Conservation (phyloP, 2,888 invertebrate genomes). For the Spisula solida region DNA sequence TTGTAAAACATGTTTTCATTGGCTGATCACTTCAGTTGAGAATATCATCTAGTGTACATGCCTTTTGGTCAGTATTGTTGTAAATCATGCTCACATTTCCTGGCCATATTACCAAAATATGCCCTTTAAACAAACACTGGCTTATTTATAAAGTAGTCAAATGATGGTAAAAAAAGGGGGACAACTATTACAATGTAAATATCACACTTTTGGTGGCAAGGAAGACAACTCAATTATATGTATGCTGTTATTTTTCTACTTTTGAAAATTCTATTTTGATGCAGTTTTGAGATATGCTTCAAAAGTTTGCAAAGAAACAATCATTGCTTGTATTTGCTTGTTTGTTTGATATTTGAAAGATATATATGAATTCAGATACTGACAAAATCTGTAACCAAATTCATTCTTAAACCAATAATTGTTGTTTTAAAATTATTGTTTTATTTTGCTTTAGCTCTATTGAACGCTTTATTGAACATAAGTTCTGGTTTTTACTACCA, state of each 20-base stretch:
- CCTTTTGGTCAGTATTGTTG: too few relatives aligned
- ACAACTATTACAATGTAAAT: background rate
- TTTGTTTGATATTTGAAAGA: background rate
- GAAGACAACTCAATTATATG: background rate
- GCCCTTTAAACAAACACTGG: background rate
- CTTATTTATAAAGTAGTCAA: background rate
- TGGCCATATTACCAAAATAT: background rate
- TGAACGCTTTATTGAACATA: background rate
- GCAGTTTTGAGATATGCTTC: background rate
- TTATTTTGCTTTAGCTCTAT: background rate
- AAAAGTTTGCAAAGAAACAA: background rate
- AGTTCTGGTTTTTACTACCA: background rate
- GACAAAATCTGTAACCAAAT: background rate
- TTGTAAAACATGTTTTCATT: too few relatives aligned
- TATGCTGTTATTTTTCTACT: too few relatives aligned
- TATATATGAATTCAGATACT: background rate
- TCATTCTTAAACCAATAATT: background rate
- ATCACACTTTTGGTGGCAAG: background rate
- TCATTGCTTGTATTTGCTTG: slow-evolving; percentile 17
- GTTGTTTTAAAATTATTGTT: background rate
- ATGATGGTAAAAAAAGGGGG: background rate
- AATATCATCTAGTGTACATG: too few relatives aligned
- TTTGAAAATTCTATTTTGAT: background rate
- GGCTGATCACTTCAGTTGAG: too few relatives aligned
- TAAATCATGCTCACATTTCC: background rate